phyloP scores from a whole-genome alignment of 1,140 invertebrate species.

The Pseudomyrmex pallidus region DNA sequence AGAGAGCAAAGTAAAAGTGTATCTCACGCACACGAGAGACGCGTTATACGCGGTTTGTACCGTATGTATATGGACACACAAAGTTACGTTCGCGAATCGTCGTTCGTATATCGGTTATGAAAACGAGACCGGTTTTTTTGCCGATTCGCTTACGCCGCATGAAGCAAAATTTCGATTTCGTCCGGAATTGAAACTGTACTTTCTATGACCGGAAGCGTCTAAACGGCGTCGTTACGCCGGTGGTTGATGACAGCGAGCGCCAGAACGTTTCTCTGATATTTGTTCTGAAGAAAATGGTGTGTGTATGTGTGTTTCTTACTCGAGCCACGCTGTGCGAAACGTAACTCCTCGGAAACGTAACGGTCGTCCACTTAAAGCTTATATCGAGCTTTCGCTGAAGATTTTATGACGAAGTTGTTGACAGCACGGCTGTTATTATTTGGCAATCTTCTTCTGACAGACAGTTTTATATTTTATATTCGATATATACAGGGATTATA shows the following conservation, averaged over 20 bases:
- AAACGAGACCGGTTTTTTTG: constrained; percentile 2
- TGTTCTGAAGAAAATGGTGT: neutral
- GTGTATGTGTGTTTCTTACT: constrained; percentile 20
- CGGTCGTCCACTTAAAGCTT: constrained; percentile 24
- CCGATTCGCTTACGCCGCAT: neutral
- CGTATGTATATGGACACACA: neutral
- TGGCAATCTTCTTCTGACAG: neutral
- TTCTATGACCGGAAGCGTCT: constrained; percentile 1
- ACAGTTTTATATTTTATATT: neutral
- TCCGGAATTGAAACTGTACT: constrained; percentile 26
- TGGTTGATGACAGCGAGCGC: neutral
- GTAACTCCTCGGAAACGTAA: constrained; percentile 16
- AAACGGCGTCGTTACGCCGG: constrained; percentile 5
- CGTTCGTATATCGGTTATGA: constrained; percentile 35
- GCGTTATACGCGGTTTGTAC: too few species aligned
- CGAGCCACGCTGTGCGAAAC: neutral
- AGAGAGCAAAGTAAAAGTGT: neutral
- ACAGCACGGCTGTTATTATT: neutral
- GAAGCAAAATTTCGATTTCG: neutral
- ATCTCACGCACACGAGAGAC: neutral
- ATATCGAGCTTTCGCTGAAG: constrained; percentile 22
- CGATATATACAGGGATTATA: too few species aligned
- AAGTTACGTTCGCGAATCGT: constrained; percentile 22
- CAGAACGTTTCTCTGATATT: constrained; percentile 3
- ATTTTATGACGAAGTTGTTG: constrained; percentile 35